Evolutionary conservation across 2,113 vertebrate species (phyloP), one percentile per base, ranked within the genome.

Genomic region (Cyprinodon brontotheroides): DNA sequence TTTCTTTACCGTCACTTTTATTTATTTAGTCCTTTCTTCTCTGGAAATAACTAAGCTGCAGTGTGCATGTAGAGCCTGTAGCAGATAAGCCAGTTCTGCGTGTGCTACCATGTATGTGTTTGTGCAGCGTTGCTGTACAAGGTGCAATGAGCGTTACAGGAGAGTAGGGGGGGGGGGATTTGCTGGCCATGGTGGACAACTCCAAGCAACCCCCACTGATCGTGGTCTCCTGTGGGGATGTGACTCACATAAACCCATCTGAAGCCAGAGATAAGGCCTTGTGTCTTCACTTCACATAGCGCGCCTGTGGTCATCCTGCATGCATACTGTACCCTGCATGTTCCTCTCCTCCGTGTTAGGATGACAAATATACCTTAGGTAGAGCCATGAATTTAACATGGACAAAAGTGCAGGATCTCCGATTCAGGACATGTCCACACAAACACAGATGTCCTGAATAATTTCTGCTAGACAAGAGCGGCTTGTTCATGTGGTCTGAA

Each of bases 221-320:
- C 74, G 43, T 84, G 59, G 69, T 67, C 75, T 50, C 11, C 87
- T 36, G 22, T 68, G 81, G 75, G 40, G 72, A 11, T 68, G 71
- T 87, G 84, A 88, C 82, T 91, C 89, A 87, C 14, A 20, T 37
- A 66, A 57, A 59, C 50, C 79, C 76, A 61, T 86, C 68, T 86
- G 84, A 89, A 81, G 75, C 72, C 80, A 72, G 43, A 83, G 85
- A 90, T 80, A 75, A 84, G 81, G n/a, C 78, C 68, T 29, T 40
- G 77, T 80, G 81, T 81, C 57, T 62, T 66, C 74, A 72, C 60
- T 59, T 74, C 38, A 15, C 70, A 45, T 77, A 71, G 61, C 72
- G 37, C 20, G 68, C 73, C 74, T 15, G 43, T 67, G 72, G 70
- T 80, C 80, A 79, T 75, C 70, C 76, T 57, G 71, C 81, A 68